phyloP scores from a whole-genome alignment of 92 coral and sea anemone species.

The Actinernus sp. region DNA sequence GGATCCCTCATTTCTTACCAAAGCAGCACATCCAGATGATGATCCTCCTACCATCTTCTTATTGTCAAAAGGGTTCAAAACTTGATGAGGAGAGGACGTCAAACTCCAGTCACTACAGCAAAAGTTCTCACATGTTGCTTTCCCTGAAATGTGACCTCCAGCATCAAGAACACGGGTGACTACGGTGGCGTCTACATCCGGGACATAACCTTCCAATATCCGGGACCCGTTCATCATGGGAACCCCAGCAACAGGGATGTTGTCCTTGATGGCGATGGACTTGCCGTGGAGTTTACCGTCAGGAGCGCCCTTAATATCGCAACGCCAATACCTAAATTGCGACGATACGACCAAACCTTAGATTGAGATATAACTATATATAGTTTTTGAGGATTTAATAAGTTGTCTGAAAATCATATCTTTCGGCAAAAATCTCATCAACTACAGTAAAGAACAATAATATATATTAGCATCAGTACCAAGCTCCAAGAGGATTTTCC shows the following conservation, averaged over 20 bases:
- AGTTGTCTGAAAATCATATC: no score
- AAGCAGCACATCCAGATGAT: conserved; percentile 73
- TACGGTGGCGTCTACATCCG: conserved; percentile 72
- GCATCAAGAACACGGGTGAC: conserved; percentile 68
- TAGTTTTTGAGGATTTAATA: no score
- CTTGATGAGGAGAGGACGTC: conserved; percentile 60
- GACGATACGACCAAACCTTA: no score
- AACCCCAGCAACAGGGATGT: conserved; percentile 59
- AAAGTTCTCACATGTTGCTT: conserved; percentile 67
- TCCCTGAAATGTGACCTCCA: conserved; percentile 54
- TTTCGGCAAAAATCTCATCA: no score
- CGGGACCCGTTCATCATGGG: conserved; percentile 75
- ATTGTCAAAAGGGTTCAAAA: conserved; percentile 51
- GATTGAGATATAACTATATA: no score
- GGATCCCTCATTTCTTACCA: no score
- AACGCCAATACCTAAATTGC: conserved; percentile 40
- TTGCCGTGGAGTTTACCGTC: conserved; percentile 45
- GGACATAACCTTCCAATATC: conserved; percentile 62
- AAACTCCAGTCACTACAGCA: conserved; percentile 66
- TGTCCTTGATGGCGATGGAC: conserved; percentile 57
- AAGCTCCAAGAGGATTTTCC: no score
- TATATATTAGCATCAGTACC: no score
- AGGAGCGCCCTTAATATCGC: conserved; percentile 51
- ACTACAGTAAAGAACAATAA: no score
- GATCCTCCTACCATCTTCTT: conserved; percentile 56